Evolutionary conservation across 1,140 invertebrate species (phyloP).

Genomic region (Pectinophora gossypiella): DNA sequence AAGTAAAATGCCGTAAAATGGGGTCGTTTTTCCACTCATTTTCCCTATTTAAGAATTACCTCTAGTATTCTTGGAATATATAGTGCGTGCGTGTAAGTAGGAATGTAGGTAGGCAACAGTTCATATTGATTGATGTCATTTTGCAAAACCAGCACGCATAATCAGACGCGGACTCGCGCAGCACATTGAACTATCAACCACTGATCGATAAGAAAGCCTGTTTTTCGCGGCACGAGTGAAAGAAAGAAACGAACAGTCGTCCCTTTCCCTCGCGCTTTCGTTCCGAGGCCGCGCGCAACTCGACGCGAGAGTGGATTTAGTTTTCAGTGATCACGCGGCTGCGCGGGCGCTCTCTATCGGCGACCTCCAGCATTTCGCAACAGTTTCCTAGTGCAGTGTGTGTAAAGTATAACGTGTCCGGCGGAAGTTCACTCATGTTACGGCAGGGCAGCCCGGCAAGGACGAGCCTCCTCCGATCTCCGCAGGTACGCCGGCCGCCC

Average conservation of each 20-base stretch:
- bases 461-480: slow-evolving; percentile 2
- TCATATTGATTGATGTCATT: too few relatives aligned
- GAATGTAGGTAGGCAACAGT: too few relatives aligned
- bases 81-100: too few relatives aligned
- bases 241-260: slow-evolving; percentile 62
- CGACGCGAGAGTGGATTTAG: slow-evolving; percentile 47
- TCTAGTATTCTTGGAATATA: too few relatives aligned
- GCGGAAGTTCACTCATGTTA: slow-evolving; percentile 20
- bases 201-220: slow-evolving; percentile 46
- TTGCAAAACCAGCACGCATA: neutral
- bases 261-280: slow-evolving; percentile 64
- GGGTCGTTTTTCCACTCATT: too few relatives aligned
- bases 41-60: too few relatives aligned
- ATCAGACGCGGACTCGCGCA: neutral
- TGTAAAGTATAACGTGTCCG: slow-evolving; percentile 31
- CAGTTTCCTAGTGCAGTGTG: slow-evolving; percentile 60
- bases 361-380: slow-evolving; percentile 50
- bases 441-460: neutral
- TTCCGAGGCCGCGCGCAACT: slow-evolving; percentile 31
- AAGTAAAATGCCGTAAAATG: too few relatives aligned
- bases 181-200: slow-evolving; percentile 15
- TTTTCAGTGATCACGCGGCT: slow-evolving; percentile 60
- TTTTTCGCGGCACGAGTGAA: slow-evolving; percentile 46
- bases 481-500: slow-evolving; percentile 24
- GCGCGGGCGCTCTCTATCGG: slow-evolving; percentile 50